Evolutionary conservation across 2,113 vertebrate genomes (phyloP), one percentile per base, ranked within the genome.

Genomic region (Hippopotamus amphibius): DNA sequence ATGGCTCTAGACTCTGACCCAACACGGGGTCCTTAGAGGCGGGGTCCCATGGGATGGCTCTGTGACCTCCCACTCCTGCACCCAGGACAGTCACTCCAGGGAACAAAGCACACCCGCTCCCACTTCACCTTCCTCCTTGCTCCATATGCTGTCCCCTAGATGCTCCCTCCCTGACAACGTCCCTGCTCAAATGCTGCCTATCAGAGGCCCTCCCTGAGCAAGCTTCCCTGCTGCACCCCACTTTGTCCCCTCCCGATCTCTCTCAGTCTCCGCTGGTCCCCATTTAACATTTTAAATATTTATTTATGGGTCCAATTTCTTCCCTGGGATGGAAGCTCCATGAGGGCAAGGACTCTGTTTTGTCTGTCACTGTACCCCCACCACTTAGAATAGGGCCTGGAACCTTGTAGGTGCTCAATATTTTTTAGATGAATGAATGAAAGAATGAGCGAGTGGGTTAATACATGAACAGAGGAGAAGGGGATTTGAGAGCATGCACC

Each of bases 401-500:
- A 30, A 63, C 24, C 85, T 43, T 55, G 43, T 1, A 41, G 30
- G 7, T 24, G 41, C 41, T 43, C 85, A 41, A 0, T 24, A 86
- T 7, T 76, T 80, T 87, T 50, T 37, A 86, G 53, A 46, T 69
- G 26, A 83, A 33, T 17, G 33, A 65, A 48, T 69, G 26, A 83
- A 26, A 13, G 33, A 65, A 46, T 14, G 17, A 63, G 21, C 12
- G n/a, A n/a, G 13, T 48, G 53, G 12, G 13, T 37, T 19, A 57
- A 48, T 3, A 28, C 53, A 22, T 9, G 14, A 48, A 76, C 13
- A 76, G 59, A 71, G 3, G 6, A 79, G 46, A 77, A 72, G n/a
- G 11, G 4, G 5, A 76, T 7, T 4, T 48, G n/a, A 66, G 19
- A 63, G 6, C 41, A n/a, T 0, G 3, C 6, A 57, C 53, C 30